phyloP scores from a whole-genome alignment of 2,113 vertebrate genomes.

The Cynoglossus semilaevis region DNA sequence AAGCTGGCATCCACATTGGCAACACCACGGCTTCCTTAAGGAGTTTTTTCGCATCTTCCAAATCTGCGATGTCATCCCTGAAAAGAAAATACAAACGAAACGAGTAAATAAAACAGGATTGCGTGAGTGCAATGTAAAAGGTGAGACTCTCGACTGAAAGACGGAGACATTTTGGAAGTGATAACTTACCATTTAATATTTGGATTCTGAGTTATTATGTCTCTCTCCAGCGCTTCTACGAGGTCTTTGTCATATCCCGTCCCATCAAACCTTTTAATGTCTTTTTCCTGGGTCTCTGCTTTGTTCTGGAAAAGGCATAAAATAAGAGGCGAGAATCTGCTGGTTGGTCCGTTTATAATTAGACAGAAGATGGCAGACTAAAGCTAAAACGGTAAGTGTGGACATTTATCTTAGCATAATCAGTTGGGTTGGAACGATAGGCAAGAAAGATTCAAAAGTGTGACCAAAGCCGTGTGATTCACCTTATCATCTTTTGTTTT shows the following conservation, averaged over 20 bases:
- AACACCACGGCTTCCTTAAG: conserved; percentile 96
- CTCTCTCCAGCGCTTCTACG: conserved; percentile 93
- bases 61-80: conserved; percentile 97
- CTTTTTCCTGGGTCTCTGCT: conserved; percentile 84
- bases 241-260: conserved; percentile 94
- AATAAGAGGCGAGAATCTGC: neutral
- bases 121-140: no score
- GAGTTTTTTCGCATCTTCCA: conserved; percentile 94
- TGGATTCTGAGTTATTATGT: conserved; percentile 97
- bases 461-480: conserved; percentile 2
- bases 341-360: neutral
- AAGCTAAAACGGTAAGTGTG: conserved; percentile 13
- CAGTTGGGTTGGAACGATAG: conserved; percentile 1
- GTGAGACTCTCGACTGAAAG: no score
- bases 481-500: conserved; percentile 94
- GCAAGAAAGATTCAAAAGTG: neutral
- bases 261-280: conserved; percentile 90
- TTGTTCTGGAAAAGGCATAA: conserved; percentile 80
- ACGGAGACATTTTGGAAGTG: no score
- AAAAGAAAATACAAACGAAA: no score
- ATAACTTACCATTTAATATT: conserved; percentile 87
- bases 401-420: conserved; percentile 30
- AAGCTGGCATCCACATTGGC: conserved; percentile 99
- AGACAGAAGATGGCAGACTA: conserved; percentile 45
- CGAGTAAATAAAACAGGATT: no score